Evolutionary conservation across 2,797 vertebrate species (phyloP).

Genomic region (Spinibarbus caldwelli): DNA sequence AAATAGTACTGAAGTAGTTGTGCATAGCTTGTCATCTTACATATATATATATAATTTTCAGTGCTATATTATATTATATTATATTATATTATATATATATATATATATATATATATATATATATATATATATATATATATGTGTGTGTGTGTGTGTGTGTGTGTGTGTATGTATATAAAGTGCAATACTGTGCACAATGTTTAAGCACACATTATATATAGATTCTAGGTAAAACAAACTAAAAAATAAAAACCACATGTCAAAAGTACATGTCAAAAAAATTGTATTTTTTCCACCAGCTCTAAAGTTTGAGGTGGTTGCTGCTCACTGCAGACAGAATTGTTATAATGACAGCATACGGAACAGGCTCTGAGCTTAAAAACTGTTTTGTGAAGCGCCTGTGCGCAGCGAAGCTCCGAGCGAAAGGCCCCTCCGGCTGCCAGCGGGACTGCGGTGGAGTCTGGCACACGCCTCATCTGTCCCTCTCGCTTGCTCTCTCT

Average conservation of each 20-base stretch:
- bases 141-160: not conserved
- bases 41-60: too few species aligned
- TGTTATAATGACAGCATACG: not conserved
- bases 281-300: not conserved
- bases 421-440: conserved; percentile 50
- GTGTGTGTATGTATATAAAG: not conserved
- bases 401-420: conserved; percentile 5
- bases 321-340: not conserved
- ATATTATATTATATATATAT: too few species aligned
- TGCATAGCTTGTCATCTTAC: not conserved
- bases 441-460: conserved; percentile 45
- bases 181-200: not conserved
- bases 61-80: too few species aligned
- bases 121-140: not conserved
- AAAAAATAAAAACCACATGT: not conserved
- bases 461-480: conserved; percentile 47
- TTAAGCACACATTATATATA: not conserved
- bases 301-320: not conserved
- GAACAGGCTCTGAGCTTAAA: not conserved
- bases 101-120: too few species aligned
- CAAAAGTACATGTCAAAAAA: not conserved
- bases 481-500: conserved; percentile 28
- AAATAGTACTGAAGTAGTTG: not conserved
- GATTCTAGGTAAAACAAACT: not conserved
- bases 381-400: not conserved